Base-by-base conservation (phyloP, 2,797 vertebrate species). In the Neosilurus hyrtlii region DNA sequence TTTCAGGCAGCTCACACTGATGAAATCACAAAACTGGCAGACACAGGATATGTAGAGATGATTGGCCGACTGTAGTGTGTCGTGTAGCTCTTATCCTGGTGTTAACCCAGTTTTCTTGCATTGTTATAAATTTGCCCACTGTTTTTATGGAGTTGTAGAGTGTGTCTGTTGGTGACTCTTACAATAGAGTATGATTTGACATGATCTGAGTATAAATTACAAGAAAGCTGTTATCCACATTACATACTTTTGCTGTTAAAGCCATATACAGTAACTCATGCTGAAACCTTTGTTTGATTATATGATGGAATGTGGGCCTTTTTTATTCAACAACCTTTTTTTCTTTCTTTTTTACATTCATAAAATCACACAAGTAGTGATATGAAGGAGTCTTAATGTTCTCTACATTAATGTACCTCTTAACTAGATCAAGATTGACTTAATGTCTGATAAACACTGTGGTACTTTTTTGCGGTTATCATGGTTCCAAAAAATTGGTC, bases 21-120 rank as follows among this genome's bases (percentile, higher is more conserved):
- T 90, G 83, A 96, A 95, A 79, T 96, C 95, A 92, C 95, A 97
- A 84, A 97, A 96, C 95, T 97, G 90, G 79, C 24, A 74, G 79
- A 14, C 9, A 79, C 54, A 97, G 87, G 84, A 95, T 7, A 77
- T 49, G 35, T 15, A 76, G 56, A 30, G 30, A 30, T 30, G 30
- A 30, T 30, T 30, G 30, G 2, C 30, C 30, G 30, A 30, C 30
- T 30, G 30, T 30, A 30, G 30, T 30, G 59, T n/a, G 20, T 61
- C 9, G 59, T 61, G 59, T 11, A 61, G 22, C 59, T 61, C 20
- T 61, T n/a, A 61, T 61, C 59, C n/a, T 9, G 59, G 9, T 20
- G 59, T 61, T 61, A 61, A 61, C 16, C 56, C 59, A n/a, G 59
- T 61, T 61, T 61, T 61, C 9, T 62, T 63, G 11, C 30, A 30